These are phyloP conservation scores for Brachyptera risi DNA, from an alignment of 2,888 invertebrate genomes.

Conservation along the genomic window DNA sequence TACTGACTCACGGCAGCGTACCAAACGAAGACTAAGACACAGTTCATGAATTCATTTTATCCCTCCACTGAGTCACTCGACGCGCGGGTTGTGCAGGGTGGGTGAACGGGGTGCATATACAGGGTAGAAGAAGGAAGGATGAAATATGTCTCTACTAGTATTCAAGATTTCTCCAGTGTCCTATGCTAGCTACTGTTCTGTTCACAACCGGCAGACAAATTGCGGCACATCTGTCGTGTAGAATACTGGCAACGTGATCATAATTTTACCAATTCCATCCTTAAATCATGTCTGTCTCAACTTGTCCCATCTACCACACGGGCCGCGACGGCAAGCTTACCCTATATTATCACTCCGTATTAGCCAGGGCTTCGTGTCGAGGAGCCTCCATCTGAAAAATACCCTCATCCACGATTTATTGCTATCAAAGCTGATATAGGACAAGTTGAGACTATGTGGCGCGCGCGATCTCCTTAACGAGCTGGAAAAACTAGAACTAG, in stretches of 20 bases:
- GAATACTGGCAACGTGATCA: conserved; percentile 26
- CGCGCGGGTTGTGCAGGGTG: not conserved
- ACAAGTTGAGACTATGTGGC: not conserved
- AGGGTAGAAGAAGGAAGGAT: no score
- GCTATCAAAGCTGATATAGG: not conserved
- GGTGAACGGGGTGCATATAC: no score
- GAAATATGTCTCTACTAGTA: conserved; percentile 5
- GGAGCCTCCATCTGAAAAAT: conserved; percentile 4
- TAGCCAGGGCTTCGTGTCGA: conserved; percentile 1
- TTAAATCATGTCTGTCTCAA: conserved; percentile 22
- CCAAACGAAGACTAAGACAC: no score
- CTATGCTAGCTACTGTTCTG: not conserved
- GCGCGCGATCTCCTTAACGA: not conserved
- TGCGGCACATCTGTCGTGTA: conserved; percentile 21
- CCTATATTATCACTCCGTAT: conserved; percentile 22
- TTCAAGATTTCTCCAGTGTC: conserved; percentile 23
- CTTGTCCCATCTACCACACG: conserved; percentile 8
- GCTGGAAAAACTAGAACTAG: no score
- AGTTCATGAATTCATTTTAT: conserved; percentile 4
- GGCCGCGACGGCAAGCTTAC: not conserved
- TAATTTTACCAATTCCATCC: conserved; percentile 27
- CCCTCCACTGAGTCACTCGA: not conserved
- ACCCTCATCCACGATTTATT: conserved; percentile 15
- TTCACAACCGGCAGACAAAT: conserved; percentile 24
- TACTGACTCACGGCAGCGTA: no score